Conservation (phyloP, 1,140 invertebrate genomes). For the Cotesia vestalis region DNA sequence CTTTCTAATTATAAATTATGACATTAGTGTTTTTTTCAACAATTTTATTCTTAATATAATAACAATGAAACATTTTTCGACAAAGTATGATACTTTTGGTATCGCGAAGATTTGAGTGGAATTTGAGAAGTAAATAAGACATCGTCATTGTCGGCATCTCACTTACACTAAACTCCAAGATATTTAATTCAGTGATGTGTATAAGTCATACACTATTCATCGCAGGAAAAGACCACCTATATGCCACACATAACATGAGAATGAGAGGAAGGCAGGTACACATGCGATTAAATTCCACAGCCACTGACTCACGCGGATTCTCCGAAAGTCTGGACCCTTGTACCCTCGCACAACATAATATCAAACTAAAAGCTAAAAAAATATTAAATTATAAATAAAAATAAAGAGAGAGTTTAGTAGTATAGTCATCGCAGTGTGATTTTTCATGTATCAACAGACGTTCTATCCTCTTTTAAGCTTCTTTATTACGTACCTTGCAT, state of each 20-base stretch:
- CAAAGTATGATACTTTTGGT: too few species aligned
- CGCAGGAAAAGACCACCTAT: slow-evolving; percentile 10
- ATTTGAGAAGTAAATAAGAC: too few species aligned
- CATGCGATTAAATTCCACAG: slow-evolving; percentile 33
- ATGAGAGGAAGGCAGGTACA: slow-evolving; percentile 27
- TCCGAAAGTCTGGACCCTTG: slow-evolving; percentile 31
- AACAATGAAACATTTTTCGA: too few species aligned
- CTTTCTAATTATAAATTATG: too few species aligned
- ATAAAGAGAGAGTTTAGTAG: background rate
- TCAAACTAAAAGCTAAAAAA: too few species aligned
- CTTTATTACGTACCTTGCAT: slow-evolving; percentile 16
- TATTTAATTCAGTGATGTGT: slow-evolving; percentile 5
- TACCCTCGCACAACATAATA: too few species aligned
- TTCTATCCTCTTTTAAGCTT: background rate
- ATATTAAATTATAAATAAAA: background rate
- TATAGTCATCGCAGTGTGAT: background rate
- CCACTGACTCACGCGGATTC: slow-evolving; percentile 30
- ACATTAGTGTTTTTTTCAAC: too few species aligned
- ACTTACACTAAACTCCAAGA: too few species aligned
- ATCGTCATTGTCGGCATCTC: too few species aligned
- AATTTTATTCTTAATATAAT: too few species aligned
- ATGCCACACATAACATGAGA: background rate
- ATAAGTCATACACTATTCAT: too few species aligned
- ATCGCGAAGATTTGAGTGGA: too few species aligned
- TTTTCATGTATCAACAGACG: background rate